A percentile compares a stretch with the other conserved stretches of the same genome.
Evolutionary conservation across 2,888 invertebrate genomes (phyloP).

Genomic region (Sesamia inferens): DNA sequence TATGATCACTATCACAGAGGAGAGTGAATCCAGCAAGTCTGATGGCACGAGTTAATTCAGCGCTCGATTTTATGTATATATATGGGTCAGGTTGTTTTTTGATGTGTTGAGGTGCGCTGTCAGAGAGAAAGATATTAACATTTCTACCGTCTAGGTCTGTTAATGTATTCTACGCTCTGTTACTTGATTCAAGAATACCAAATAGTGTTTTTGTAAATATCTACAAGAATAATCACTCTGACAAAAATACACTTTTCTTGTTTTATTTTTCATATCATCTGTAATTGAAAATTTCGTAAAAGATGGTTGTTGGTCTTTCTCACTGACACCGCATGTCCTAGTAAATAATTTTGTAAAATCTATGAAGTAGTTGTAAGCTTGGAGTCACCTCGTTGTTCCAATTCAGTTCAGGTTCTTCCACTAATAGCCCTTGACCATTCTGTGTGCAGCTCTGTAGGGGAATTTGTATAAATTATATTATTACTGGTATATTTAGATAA

Average conservation of each 20-base stretch:
- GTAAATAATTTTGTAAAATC: conserved; percentile 60
- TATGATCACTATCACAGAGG: conserved; percentile 88
- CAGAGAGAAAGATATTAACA: conserved; percentile 6
- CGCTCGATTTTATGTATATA: conserved; percentile 70
- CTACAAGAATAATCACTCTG: neutral
- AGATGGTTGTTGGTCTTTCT: neutral
- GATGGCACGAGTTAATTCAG: conserved; percentile 84
- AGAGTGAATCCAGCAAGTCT: conserved; percentile 82
- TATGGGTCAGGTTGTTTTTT: conserved; percentile 57
- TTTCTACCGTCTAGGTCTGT: neutral
- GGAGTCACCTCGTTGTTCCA: conserved; percentile 59
- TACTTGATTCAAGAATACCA: conserved; percentile 1
- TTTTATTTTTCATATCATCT: neutral
- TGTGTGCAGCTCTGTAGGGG: conserved; percentile 66
- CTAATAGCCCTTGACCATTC: conserved; percentile 54
- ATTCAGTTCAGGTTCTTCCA: conserved; percentile 47
- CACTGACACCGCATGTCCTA: conserved; percentile 24
- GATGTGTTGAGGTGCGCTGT: conserved; percentile 37
- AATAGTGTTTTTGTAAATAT: conserved; percentile 37
- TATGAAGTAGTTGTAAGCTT: conserved; percentile 64
- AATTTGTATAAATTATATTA: conserved; percentile 60
- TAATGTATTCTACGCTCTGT: neutral
- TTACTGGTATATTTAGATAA: conserved; percentile 45
- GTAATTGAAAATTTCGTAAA: neutral
- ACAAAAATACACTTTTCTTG: neutral